These are phyloP conservation scores for Eilema griseolum DNA, from an alignment of 2,888 invertebrate species.

Conservation along the genomic window DNA sequence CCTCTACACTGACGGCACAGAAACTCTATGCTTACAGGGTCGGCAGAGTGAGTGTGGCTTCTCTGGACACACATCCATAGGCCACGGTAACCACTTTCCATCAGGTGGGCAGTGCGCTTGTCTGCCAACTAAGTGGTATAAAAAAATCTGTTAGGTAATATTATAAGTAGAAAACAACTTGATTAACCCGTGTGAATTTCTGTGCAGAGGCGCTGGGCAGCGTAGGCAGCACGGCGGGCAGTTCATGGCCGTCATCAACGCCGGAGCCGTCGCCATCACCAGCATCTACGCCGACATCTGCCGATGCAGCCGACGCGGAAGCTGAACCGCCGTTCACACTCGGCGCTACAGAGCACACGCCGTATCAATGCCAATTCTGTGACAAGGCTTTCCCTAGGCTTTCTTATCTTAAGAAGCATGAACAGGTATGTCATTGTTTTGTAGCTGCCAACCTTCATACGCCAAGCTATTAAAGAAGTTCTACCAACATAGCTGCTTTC, in stretches of 20 bases:
- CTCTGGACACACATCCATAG: no score
- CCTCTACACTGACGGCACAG: no score
- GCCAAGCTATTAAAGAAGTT: not conserved
- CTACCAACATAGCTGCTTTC: no score
- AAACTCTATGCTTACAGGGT: no score
- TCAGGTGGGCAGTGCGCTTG: no score
- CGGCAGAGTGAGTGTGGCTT: no score
- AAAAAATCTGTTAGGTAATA: no score
- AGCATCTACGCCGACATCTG: conserved; percentile 89
- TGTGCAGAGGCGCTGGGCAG: conserved; percentile 88
- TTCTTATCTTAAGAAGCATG: conserved; percentile 95
- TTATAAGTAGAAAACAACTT: no score
- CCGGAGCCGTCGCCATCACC: conserved; percentile 88
- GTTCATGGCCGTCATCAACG: conserved; percentile 90
- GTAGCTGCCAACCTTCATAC: not conserved
- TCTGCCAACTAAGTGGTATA: no score
- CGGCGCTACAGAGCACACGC: conserved; percentile 91
- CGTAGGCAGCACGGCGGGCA: conserved; percentile 89
- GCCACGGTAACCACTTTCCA: no score
- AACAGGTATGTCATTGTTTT: conserved; percentile 89
- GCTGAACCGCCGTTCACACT: conserved; percentile 89
- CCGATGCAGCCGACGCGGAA: conserved; percentile 89
- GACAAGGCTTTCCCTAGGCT: conserved; percentile 96
- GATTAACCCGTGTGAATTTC: conserved; percentile 1
- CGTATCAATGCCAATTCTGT: conserved; percentile 96